Percentiles rank a stretch among this genome's conserved stretches.
These are phyloP conservation scores for Crypturellus tataupa DNA, from an alignment of 2,797 vertebrate species.

Conservation along the genomic window DNA sequence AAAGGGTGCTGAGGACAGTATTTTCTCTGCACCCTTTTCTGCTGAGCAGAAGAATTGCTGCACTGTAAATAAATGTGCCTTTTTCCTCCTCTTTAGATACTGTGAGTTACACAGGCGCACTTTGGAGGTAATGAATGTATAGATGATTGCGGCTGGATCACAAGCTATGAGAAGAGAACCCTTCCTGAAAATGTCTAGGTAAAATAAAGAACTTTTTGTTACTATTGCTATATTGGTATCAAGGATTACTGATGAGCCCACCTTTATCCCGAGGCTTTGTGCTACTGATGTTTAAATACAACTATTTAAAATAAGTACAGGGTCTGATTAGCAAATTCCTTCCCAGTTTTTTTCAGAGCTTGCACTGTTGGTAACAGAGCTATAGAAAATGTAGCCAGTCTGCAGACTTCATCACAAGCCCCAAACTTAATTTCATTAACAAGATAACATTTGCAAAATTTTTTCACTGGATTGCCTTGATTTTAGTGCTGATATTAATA, in stretches of 20 bases:
- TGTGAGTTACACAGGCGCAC: slow-evolving; percentile 58
- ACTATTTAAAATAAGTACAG: not conserved
- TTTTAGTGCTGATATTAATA: not conserved
- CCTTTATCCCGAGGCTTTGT: not conserved
- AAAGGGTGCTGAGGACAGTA: slow-evolving; percentile 47
- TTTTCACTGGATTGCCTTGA: not conserved
- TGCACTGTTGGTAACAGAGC: not conserved
- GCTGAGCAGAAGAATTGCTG: slow-evolving; percentile 33
- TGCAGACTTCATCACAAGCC: not conserved
- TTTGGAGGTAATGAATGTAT: slow-evolving; percentile 59
- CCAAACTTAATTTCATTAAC: not conserved
- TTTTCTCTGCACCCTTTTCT: slow-evolving; percentile 43
- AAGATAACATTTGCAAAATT: not conserved
- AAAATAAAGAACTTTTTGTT: slow-evolving; percentile 62
- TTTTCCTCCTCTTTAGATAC: slow-evolving; percentile 45
- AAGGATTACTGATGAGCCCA: not conserved
- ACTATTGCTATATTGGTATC: not conserved
- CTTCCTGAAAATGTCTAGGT: not conserved
- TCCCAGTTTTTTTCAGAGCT: not conserved
- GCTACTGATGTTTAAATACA: not conserved
- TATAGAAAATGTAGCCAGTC: not conserved
- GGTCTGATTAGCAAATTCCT: slow-evolving; percentile 3
- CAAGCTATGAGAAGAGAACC: slow-evolving; percentile 64
- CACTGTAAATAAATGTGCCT: slow-evolving; percentile 45
- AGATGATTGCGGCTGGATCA: slow-evolving; percentile 67